phyloP scores from a whole-genome alignment of 2,797 vertebrate species.

The Sebastolobus altivelis region DNA sequence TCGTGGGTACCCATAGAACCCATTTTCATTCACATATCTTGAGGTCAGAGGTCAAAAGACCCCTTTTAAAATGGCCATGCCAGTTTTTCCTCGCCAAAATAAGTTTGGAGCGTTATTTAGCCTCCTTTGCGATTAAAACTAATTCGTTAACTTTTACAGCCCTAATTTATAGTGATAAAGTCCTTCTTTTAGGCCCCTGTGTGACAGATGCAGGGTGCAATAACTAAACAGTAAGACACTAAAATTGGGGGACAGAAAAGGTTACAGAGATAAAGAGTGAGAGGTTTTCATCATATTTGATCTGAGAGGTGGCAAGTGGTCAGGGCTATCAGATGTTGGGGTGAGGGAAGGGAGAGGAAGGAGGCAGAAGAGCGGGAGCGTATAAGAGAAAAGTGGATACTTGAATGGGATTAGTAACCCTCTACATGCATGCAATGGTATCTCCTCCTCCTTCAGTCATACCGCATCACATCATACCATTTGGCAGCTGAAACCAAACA shows the following conservation, averaged over 20 bases:
- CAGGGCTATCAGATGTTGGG: constrained; percentile 47
- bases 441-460: constrained; percentile 39
- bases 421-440: constrained; percentile 50
- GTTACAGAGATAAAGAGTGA: constrained; percentile 4
- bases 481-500: constrained; percentile 51
- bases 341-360: constrained; percentile 28
- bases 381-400: constrained; percentile 51
- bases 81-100: too few species aligned
- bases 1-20: too few species aligned
- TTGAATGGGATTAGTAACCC: constrained; percentile 59
- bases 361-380: constrained; percentile 11
- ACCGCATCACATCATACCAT: constrained; percentile 42
- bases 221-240: neutral
- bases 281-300: constrained; percentile 67
- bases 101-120: too few species aligned
- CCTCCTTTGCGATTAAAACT: too few species aligned
- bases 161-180: neutral
- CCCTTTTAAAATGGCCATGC: too few species aligned
- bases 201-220: neutral
- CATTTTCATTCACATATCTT: too few species aligned
- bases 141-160: too few species aligned
- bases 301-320: constrained; percentile 54
- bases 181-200: neutral
- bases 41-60: too few species aligned
- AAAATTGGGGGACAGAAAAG: neutral